Evolutionary conservation across 2,113 vertebrate species (phyloP).

Genomic region (Rhegmatorhina hoffmannsi): DNA sequence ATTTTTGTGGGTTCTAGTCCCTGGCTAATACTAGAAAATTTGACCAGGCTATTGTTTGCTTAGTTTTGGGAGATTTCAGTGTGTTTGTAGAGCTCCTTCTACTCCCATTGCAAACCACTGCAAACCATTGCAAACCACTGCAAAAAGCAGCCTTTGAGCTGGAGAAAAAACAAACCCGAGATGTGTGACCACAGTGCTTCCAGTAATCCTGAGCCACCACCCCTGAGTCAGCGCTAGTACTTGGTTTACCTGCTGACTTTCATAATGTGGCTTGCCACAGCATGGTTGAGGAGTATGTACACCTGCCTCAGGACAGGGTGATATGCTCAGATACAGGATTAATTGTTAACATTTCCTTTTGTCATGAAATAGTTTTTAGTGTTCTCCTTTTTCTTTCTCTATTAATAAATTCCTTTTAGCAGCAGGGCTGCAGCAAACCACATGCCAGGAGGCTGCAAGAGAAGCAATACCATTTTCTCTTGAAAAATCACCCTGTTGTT

Average conservation of each 20-base stretch:
- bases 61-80: neutral
- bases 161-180: rapidly evolving
- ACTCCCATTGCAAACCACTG: neutral
- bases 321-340: neutral
- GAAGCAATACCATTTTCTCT: neutral
- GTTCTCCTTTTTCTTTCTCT: neutral
- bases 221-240: neutral
- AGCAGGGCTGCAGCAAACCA: neutral
- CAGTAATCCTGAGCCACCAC: neutral
- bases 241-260: neutral
- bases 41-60: neutral
- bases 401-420: neutral
- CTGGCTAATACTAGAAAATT: neutral
- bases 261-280: neutral
- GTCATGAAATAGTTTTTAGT: neutral
- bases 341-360: neutral
- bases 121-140: neutral
- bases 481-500: neutral
- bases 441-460: neutral
- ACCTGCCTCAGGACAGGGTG: neutral
- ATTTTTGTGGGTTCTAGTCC: neutral
- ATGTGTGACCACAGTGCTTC: neutral
- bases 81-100: neutral
- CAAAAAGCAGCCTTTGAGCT: neutral
- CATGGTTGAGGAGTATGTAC: rapidly evolving